Evolutionary conservation across 2,888 invertebrate genomes (phyloP), one percentile per base, ranked within the genome.

Genomic region (Drosophila siamana): DNA sequence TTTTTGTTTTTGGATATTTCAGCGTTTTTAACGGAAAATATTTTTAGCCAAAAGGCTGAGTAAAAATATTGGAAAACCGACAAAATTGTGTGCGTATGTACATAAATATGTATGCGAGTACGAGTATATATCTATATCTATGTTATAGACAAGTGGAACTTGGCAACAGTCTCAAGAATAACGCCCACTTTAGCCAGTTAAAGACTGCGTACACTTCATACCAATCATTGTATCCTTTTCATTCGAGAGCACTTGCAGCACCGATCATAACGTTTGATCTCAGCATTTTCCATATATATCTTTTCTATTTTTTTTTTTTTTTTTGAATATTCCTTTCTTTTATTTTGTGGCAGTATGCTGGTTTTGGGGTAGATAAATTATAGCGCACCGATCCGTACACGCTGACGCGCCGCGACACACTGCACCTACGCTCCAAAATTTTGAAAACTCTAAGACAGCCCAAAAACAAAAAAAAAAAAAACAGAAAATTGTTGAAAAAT

Each of bases 401-500:
- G 82, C 64, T 84, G 81, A 85, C 91, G 91, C 91, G 89, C 74
- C 90, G 89, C 91, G 91, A 90, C 90, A 88, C 89, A 92, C 92
- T 92, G 92, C 92, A 92, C 91, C 91, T 92, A 92, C 92, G 91
- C 91, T 91, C 91, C 89, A 90, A 88, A 90, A 88, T 89, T 89
- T 85, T 57, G 69, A 88, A 86, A 86, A 75, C 87, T 79, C 84
- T 79, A 74, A 84, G 85, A 83, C 88, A 57, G 56, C 75, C 71
- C 63, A 74, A 74, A 67, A 30, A 9, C 9, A 30, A 11, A 30
- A 11, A 11, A 30, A 11, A n/a, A 4, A 30, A 33, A 33, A n/a
- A n/a, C n/a, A n/a, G n/a, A n/a, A 4, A 33, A 33, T 71, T 77
- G 76, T 87, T 79, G 64, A 78, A 82, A 81, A 81, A 85, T 80